phyloP scores from a whole-genome alignment of 2,113 vertebrate species.

The Xyrauchen texanus region DNA sequence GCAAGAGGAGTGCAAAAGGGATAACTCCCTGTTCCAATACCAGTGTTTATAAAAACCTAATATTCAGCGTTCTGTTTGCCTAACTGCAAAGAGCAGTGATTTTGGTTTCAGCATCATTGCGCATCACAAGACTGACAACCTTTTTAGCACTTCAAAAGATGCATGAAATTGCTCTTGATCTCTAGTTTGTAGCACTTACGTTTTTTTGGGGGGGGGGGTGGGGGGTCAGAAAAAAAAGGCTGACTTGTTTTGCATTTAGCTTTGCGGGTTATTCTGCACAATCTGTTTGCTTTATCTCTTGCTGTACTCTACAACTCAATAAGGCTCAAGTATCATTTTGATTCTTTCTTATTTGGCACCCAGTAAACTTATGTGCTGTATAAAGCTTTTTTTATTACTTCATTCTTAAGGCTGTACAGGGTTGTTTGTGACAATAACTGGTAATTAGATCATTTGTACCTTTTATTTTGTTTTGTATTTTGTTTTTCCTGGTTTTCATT shows the following conservation, averaged over 20 bases:
- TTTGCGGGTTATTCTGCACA: conserved; percentile 76
- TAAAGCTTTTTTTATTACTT: conserved; percentile 97
- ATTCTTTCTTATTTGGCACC: conserved; percentile 81
- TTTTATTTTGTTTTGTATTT: conserved; percentile 74
- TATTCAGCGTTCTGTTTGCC: conserved; percentile 54
- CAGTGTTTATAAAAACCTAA: conserved; percentile 73
- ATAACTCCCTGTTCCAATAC: conserved; percentile 49
- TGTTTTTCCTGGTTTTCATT: conserved; percentile 72
- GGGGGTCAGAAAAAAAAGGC: conserved; percentile 65
- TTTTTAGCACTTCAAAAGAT: conserved; percentile 88
- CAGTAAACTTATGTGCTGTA: conserved; percentile 94
- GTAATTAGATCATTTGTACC: conserved; percentile 85
- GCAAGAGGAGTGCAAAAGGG: conserved; percentile 57
- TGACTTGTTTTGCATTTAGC: conserved; percentile 74
- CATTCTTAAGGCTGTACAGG: conserved; percentile 97
- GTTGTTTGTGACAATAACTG: conserved; percentile 98
- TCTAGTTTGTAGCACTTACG: conserved; percentile 71
- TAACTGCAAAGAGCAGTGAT: conserved; percentile 71
- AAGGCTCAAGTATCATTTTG: conserved; percentile 76
- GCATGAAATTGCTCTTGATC: conserved; percentile 73
- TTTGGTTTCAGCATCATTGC: conserved; percentile 68
- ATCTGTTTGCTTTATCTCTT: conserved; percentile 75
- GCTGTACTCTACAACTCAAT: conserved; percentile 80
- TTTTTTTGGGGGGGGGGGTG: too few relatives aligned
- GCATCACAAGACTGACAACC: conserved; percentile 72